Evolutionary conservation across 2,113 vertebrate species (phyloP), one percentile per base, ranked within the genome.

Genomic region (Catharus bicknelli): DNA sequence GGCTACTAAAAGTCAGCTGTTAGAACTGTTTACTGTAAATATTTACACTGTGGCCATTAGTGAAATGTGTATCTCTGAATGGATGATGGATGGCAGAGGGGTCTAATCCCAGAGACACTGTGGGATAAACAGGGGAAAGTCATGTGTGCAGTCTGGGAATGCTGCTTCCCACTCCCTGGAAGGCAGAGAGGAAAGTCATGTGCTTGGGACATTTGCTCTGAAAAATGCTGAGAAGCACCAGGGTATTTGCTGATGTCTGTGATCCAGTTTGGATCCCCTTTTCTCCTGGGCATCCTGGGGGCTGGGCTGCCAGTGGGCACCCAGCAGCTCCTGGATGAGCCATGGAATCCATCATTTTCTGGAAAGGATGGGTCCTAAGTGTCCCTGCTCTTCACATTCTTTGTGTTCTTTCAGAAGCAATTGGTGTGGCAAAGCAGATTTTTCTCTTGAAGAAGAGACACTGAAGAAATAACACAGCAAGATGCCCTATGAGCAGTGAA

Each of bases 11-110:
- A 94, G 86, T 94, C 92, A 93, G 47, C 95, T 88, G 76, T 73
- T 93, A 30, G 74, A 95, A 85, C 78, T 90, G 91, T 94, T 93
- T 96, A 68, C 54, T 95, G 92, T 85, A 95, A 98, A 97, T 96
- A 96, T 97, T 96, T 97, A 93, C 92, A 67, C 70, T 94, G 74
- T 45, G 83, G 57, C 81, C 57, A 95, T 91, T 92, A 95, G 77
- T 48, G 69, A 93, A 96, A 83, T 93, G 82, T 93, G 63, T 88
- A 67, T 72, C 75, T 87, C 93, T 73, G 78, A 63, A 86, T 2
- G 22, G 73, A 55, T 95, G 97, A 97, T 26, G 95, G 80, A 95
- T 95, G 89, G 89, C 53, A 85, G 83, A 25, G 70, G 45, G 48
- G 86, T 89, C 93, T 88, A 88, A 97, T 94, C 95, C 40, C 0